phyloP scores from a whole-genome alignment of 2,888 invertebrate species.

The Timema podura region DNA sequence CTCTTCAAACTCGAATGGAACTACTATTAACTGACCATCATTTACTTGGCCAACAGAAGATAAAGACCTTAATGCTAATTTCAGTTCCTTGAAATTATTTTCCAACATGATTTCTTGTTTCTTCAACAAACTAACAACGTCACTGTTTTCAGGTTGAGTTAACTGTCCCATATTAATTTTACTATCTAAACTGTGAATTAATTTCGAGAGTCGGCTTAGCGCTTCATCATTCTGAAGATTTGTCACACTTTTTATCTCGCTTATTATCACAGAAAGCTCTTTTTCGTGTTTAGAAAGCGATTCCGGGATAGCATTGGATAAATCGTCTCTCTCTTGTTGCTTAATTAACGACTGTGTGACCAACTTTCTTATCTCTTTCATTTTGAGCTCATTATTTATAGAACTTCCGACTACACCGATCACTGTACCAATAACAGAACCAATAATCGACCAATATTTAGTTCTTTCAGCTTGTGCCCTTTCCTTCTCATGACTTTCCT shows the following conservation, averaged over 20 bases:
- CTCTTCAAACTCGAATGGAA: slow-evolving; percentile 20
- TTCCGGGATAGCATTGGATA: slow-evolving; percentile 17
- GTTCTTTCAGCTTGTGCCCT: slow-evolving; percentile 75
- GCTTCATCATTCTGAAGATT: slow-evolving; percentile 10
- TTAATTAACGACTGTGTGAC: slow-evolving; percentile 48
- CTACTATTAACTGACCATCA: slow-evolving; percentile 15
- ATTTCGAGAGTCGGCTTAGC: slow-evolving; percentile 18
- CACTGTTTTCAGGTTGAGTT: neutral
- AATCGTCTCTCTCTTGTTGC: neutral
- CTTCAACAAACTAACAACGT: neutral
- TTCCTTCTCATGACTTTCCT: slow-evolving; percentile 80
- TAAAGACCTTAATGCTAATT: neutral
- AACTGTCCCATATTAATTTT: neutral
- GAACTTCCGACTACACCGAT: slow-evolving; percentile 64
- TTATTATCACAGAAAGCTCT: slow-evolving; percentile 22
- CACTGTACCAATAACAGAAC: slow-evolving; percentile 62
- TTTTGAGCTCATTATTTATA: slow-evolving; percentile 60
- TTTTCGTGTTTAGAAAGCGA: slow-evolving; percentile 23
- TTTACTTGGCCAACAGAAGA: slow-evolving; percentile 8
- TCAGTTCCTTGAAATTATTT: slow-evolving; percentile 18
- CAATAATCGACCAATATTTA: slow-evolving; percentile 78
- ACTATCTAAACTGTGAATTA: slow-evolving; percentile 8
- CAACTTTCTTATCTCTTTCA: slow-evolving; percentile 60
- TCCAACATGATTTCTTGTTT: neutral
- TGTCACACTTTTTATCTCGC: slow-evolving; percentile 25